Conservation (phyloP, 1,140 invertebrate genomes). For the Trypoxylus dichotomus region DNA sequence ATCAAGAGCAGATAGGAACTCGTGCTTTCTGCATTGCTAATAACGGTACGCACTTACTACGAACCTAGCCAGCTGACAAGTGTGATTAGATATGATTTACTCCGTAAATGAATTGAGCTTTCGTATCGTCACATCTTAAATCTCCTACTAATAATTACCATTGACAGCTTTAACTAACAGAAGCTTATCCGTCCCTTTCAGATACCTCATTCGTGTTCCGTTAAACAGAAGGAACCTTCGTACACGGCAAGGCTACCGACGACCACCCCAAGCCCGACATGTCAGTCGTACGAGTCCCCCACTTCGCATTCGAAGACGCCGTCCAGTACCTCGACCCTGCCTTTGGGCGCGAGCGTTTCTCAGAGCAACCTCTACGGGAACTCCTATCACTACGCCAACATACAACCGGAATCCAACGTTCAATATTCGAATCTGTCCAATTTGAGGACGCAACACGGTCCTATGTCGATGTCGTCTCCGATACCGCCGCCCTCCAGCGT, state of each 20-base stretch:
- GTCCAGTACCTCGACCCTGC: slow-evolving; percentile 13
- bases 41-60: too few relatives aligned
- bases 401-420: neutral
- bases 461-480: too few relatives aligned
- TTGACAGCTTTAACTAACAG: too few relatives aligned
- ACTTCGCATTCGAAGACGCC: slow-evolving; percentile 10
- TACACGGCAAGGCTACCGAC: slow-evolving; percentile 54
- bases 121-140: too few relatives aligned
- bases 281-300: neutral
- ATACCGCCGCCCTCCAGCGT: too few relatives aligned
- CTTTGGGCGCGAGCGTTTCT: slow-evolving; percentile 18
- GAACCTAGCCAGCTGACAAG: too few relatives aligned
- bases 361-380: slow-evolving; percentile 27
- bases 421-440: slow-evolving; percentile 50
- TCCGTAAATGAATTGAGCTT: too few relatives aligned
- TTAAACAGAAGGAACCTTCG: slow-evolving; percentile 53
- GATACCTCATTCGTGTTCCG: slow-evolving; percentile 51
- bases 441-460: too few relatives aligned
- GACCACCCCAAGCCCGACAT: slow-evolving; percentile 32
- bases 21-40: too few relatives aligned
- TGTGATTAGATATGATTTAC: too few relatives aligned
- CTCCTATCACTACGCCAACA: slow-evolving; percentile 9
- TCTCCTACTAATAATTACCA: too few relatives aligned
- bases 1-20: too few relatives aligned
- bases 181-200: slow-evolving; percentile 29